phyloP scores from a whole-genome alignment of 1,140 invertebrate species.

The Scaptomyza hsui region DNA sequence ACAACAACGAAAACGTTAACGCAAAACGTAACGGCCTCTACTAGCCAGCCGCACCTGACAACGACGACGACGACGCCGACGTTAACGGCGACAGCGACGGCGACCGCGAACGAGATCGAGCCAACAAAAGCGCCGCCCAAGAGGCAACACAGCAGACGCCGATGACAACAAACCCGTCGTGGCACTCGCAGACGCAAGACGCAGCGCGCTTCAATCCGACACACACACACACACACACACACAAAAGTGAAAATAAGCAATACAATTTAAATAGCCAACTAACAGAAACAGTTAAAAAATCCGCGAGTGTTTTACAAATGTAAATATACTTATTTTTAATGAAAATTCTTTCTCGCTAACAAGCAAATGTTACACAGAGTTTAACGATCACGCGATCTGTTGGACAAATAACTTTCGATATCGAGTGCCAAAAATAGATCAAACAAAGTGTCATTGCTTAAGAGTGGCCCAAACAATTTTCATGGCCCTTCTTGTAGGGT shows the following conservation, averaged over 20 bases:
- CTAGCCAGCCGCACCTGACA: constrained; percentile 30
- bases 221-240: background rate
- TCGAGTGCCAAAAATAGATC: constrained; percentile 13
- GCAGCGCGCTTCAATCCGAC: constrained; percentile 62
- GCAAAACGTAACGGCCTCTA: constrained; percentile 42
- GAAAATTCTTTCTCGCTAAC: background rate
- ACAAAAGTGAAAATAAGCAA: constrained; percentile 51
- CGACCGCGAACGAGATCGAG: constrained; percentile 70
- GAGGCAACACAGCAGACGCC: constrained; percentile 69
- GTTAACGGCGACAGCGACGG: constrained; percentile 10
- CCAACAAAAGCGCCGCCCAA: constrained; percentile 74
- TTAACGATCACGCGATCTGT: background rate
- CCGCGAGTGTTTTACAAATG: constrained; percentile 10
- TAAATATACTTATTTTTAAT: constrained; percentile 30
- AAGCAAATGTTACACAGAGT: background rate
- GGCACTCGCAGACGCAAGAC: constrained; percentile 77
- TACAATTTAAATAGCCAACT: constrained; percentile 23
- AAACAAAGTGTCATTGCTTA: constrained; percentile 9
- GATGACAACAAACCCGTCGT: constrained; percentile 79
- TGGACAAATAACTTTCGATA: background rate
- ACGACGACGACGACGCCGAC: constrained; percentile 2
- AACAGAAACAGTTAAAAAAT: constrained; percentile 10
- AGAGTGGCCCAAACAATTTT: constrained; percentile 19
- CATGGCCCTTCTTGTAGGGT: constrained; percentile 36
- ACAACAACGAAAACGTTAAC: constrained; percentile 30